A percentile compares a stretch with the other conserved stretches of the same genome.
These are phyloP conservation scores for Ibycter americanus DNA, from an alignment of 2,797 vertebrate genomes.

Conservation along the genomic window DNA sequence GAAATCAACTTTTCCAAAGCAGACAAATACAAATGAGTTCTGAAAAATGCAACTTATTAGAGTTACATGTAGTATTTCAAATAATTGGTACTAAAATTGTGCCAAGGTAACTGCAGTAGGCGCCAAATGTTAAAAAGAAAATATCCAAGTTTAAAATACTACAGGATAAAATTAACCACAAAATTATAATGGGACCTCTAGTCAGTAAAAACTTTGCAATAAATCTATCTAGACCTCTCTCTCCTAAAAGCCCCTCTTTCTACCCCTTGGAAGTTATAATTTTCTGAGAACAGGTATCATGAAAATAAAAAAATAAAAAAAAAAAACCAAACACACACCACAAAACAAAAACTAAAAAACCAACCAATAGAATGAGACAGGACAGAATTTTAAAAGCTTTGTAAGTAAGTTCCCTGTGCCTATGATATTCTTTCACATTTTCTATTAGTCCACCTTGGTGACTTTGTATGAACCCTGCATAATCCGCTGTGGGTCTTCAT, in stretches of 20 bases:
- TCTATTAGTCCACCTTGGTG: not conserved
- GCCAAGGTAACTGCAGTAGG: not conserved
- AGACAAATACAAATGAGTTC: not conserved
- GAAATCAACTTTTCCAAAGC: not conserved
- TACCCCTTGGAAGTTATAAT: not conserved
- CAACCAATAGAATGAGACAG: not conserved
- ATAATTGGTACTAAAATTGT: not conserved
- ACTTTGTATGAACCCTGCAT: not conserved
- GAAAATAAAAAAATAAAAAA: not conserved
- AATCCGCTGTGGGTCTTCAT: not conserved
- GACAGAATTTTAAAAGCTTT: not conserved
- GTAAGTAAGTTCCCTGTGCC: not conserved
- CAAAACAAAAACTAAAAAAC: not conserved
- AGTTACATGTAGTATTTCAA: not conserved
- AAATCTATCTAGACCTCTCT: not conserved
- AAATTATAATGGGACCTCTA: not conserved
- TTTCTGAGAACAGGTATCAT: not conserved
- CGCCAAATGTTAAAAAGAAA: not conserved
- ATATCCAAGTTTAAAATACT: not conserved
- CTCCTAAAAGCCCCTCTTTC: not conserved
- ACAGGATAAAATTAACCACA: not conserved
- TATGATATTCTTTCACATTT: not conserved
- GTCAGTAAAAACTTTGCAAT: not conserved
- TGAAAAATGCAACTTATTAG: not conserved
- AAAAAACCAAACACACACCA: too few species aligned